Conservation (phyloP, 2,888 invertebrate species). For the Neocrepidodera transversa region DNA sequence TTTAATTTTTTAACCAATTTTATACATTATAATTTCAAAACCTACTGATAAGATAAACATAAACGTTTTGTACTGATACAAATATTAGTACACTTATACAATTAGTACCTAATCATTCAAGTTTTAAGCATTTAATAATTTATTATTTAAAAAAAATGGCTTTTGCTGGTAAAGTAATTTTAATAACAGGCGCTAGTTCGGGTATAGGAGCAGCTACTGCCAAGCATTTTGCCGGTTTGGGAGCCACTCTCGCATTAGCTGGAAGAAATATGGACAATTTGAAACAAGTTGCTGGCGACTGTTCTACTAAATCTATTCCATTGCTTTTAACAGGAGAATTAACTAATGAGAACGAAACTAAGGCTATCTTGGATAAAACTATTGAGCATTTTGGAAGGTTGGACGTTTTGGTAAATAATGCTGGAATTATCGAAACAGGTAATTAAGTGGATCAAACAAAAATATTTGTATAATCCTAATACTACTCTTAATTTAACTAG, state of each 20-base stretch:
- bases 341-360: slow-evolving; percentile 75
- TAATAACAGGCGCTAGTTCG: slow-evolving; percentile 83
- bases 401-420: slow-evolving; percentile 89
- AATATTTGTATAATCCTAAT: background rate
- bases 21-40: background rate
- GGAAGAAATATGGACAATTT: slow-evolving; percentile 77
- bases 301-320: slow-evolving; percentile 62
- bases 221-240: slow-evolving; percentile 75
- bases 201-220: slow-evolving; percentile 88
- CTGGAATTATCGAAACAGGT: slow-evolving; percentile 65
- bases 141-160: slow-evolving; percentile 48
- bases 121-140: no score
- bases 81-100: background rate
- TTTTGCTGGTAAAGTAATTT: slow-evolving; percentile 75
- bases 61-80: background rate
- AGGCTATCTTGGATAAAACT: slow-evolving; percentile 75
- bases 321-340: slow-evolving; percentile 74
- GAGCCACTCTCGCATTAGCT: slow-evolving; percentile 75
- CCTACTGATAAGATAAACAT: background rate
- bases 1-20: background rate
- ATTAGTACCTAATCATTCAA: background rate
- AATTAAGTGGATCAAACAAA: background rate
- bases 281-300: slow-evolving; percentile 67
- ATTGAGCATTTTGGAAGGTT: slow-evolving; percentile 77
- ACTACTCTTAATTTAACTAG: slow-evolving; percentile 57